phyloP scores from a whole-genome alignment of 2,888 invertebrate species.

The Cenopis cana region DNA sequence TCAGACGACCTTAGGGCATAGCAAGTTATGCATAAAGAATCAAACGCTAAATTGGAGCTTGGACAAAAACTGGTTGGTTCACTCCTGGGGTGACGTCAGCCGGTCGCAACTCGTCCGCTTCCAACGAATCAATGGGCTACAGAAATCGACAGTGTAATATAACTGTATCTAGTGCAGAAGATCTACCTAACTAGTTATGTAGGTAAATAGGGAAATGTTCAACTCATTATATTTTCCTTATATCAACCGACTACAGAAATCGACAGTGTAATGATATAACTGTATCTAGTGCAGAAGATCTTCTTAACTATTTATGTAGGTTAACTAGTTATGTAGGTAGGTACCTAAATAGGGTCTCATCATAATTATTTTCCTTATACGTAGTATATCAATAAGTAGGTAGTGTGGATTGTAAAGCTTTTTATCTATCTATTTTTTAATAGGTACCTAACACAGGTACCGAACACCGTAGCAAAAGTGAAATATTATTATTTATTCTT shows the following conservation, averaged over 20 bases:
- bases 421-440: too few relatives aligned
- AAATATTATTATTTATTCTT: too few relatives aligned
- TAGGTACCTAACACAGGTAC: background rate
- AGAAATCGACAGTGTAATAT: slow-evolving; percentile 40
- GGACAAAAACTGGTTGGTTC: slow-evolving; percentile 73
- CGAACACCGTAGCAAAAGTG: background rate
- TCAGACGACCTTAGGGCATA: slow-evolving; percentile 79
- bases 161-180: slow-evolving; percentile 36
- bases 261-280: slow-evolving; percentile 36
- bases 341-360: too few relatives aligned
- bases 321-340: too few relatives aligned
- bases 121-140: slow-evolving; percentile 55
- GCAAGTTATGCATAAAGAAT: slow-evolving; percentile 81
- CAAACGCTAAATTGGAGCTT: slow-evolving; percentile 79
- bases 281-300: slow-evolving; percentile 25
- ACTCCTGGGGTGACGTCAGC: slow-evolving; percentile 74
- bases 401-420: background rate
- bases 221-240: too few relatives aligned
- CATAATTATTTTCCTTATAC: too few relatives aligned
- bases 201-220: too few relatives aligned
- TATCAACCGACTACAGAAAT: slow-evolving; percentile 33
- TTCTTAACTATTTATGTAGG: background rate
- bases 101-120: slow-evolving; percentile 66
- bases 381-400: too few relatives aligned
- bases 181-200: too few relatives aligned